phyloP scores from a whole-genome alignment of 2,888 invertebrate genomes.

The Dorcus hopei region DNA sequence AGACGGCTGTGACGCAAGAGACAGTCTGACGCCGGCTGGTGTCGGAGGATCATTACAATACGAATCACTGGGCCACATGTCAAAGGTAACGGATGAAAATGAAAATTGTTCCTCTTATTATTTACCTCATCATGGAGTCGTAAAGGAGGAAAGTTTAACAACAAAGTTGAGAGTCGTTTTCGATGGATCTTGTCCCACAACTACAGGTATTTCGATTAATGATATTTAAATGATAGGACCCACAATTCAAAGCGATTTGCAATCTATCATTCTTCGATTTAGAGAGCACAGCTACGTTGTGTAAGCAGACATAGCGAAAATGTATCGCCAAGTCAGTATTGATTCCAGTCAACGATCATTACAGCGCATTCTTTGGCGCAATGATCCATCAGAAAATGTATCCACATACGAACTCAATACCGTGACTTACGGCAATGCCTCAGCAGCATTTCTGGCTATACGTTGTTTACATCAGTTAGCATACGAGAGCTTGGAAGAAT shows the following conservation, averaged over 20 bases:
- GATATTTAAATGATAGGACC: slow-evolving; percentile 28
- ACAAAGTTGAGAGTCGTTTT: too few species aligned
- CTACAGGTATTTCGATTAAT: slow-evolving; percentile 25
- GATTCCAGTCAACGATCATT: slow-evolving; percentile 17
- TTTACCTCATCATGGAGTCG: neutral
- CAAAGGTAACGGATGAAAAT: neutral
- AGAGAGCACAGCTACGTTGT: slow-evolving; percentile 18
- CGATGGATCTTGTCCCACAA: neutral
- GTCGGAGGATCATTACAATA: too few species aligned
- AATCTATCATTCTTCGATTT: slow-evolving; percentile 13
- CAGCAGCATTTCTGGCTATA: too few species aligned
- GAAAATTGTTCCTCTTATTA: neutral
- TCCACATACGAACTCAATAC: too few species aligned
- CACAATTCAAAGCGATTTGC: slow-evolving; percentile 24
- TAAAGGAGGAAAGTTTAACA: too few species aligned
- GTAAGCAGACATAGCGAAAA: slow-evolving; percentile 28
- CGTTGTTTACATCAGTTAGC: too few species aligned
- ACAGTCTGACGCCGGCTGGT: too few species aligned
- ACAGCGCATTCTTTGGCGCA: slow-evolving; percentile 24
- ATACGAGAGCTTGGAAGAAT: too few species aligned
- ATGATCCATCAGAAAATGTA: neutral
- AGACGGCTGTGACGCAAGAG: too few species aligned
- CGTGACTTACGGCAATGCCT: too few species aligned
- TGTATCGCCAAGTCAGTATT: slow-evolving; percentile 28
- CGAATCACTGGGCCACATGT: neutral